Percentiles rank a stretch among this genome's conserved stretches.
phyloP scores from a whole-genome alignment of 2,113 vertebrate species.

The Pyxicephalus adspersus region DNA sequence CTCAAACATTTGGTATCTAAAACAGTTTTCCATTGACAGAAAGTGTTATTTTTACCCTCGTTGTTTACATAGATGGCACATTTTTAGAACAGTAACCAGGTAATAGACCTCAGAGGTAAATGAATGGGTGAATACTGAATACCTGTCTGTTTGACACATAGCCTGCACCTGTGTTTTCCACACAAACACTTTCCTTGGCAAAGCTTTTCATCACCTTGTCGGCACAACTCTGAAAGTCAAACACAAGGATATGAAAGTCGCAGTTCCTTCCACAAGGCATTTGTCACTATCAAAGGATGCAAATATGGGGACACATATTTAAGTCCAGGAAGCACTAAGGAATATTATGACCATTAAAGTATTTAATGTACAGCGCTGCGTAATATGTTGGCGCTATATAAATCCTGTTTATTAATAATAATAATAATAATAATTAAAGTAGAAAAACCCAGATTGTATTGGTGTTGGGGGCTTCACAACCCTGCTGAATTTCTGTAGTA shows the following conservation, averaged over 20 bases:
- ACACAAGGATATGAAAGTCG: constrained; percentile 21
- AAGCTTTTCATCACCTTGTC: constrained; percentile 32
- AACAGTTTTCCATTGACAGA: not conserved
- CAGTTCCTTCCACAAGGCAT: constrained; percentile 1
- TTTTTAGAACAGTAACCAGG: constrained; percentile 17
- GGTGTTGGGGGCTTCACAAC: too few species aligned
- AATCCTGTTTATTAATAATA: too few species aligned
- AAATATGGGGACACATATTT: constrained; percentile 1
- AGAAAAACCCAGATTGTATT: too few species aligned
- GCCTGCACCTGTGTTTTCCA: constrained; percentile 43
- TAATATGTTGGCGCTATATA: too few species aligned
- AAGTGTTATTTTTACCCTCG: not conserved
- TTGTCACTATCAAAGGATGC: constrained; percentile 31
- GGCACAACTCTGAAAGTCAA: constrained; percentile 15
- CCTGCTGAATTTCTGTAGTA: too few species aligned
- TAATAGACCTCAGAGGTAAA: constrained; percentile 21
- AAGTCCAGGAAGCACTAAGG: too few species aligned
- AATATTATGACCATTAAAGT: too few species aligned
- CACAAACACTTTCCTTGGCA: constrained; percentile 22
- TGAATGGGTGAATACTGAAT: constrained; percentile 30
- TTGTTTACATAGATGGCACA: constrained; percentile 6
- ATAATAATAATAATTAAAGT: too few species aligned
- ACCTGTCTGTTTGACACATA: constrained; percentile 45
- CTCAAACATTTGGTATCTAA: too few species aligned
- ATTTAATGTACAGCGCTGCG: too few species aligned